Evolutionary conservation across 2,797 vertebrate genomes (phyloP), one percentile per base, ranked within the genome.

Genomic region (Hirundo rustica): DNA sequence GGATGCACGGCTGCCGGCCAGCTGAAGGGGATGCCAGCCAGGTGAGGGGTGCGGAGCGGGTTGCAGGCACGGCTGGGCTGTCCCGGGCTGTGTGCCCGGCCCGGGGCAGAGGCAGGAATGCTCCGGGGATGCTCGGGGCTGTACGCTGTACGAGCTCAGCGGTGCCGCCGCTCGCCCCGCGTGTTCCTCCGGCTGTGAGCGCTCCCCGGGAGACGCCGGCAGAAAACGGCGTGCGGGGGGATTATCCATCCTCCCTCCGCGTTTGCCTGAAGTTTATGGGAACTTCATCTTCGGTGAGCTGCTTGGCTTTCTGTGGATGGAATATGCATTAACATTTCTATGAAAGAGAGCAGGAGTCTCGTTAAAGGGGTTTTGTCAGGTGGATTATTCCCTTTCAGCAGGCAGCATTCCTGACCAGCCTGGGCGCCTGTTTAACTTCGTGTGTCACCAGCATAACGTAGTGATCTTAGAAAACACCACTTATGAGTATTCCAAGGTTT

Each of bases 241-340:
- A 44, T 45, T n/a, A 9, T 34, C 68, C 11, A 50, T 42, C 93
- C 92, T 89, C 67, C 54, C 48, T 48, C 53, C 5, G 60, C 2
- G 29, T 10, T 48, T 38, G 79, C 27, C 48, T 55, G 94, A 96
- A 98, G 97, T 98, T 98, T 50, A 32, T 2, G 47, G 64, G 77
- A 97, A 98, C 92, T 97, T 97, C 91, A 6, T 45, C 82, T 73
- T 82, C 65, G 22, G 9, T 71, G 73, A 80, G 88, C 72, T n/a
- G 47, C 70, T 91, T 83, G 96, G 96, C 94, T 97, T 97, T 85
- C 74, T 92, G 93, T 53, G 62, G 74, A 36, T 77, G 87, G 86
- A 64, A 53, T 85, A 13, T 50, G 2, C 32, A 86, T 95, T 91
- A 95, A 92, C 78, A 68, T 96, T 95, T 89, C 27, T 79, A 50